Conservation (phyloP, 2,888 invertebrate species). For the Trachelus iudaicus region DNA sequence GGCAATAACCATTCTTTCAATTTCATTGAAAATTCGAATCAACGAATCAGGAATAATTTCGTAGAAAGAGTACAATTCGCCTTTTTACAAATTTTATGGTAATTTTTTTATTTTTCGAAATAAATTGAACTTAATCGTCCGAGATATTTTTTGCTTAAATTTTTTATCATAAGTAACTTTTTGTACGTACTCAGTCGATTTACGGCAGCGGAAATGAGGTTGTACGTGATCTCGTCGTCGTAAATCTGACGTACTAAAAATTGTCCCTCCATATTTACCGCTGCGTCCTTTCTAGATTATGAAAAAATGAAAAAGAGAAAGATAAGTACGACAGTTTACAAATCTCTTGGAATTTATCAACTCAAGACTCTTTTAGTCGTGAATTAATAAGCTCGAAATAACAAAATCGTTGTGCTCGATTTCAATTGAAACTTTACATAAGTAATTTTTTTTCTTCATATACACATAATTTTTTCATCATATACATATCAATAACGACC, state of each 20-base stretch:
- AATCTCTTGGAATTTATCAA: neutral
- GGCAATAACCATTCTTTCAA: neutral
- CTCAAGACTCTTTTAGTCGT: neutral
- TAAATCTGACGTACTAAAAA: conserved; percentile 95
- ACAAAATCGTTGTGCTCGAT: neutral
- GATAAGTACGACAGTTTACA: neutral
- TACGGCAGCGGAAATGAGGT: conserved; percentile 91
- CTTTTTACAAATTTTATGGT: neutral
- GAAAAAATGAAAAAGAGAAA: neutral
- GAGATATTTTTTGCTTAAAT: neutral
- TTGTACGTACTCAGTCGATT: conserved; percentile 84
- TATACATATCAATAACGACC: neutral
- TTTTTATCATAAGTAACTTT: neutral
- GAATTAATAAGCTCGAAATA: neutral
- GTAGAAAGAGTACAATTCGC: neutral
- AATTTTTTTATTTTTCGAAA: neutral
- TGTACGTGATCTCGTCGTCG: conserved; percentile 95
- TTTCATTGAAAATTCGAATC: neutral
- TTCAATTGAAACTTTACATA: neutral
- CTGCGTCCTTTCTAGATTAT: conserved; percentile 85
- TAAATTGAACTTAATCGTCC: neutral
- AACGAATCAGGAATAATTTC: neutral
- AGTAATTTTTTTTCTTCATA: too few relatives aligned
- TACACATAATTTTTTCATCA: too few relatives aligned
- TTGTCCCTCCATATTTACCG: conserved; percentile 94